These are phyloP conservation scores for Dicrostonyx torquatus DNA, from an alignment of 2,797 vertebrate genomes.

Conservation along the genomic window DNA sequence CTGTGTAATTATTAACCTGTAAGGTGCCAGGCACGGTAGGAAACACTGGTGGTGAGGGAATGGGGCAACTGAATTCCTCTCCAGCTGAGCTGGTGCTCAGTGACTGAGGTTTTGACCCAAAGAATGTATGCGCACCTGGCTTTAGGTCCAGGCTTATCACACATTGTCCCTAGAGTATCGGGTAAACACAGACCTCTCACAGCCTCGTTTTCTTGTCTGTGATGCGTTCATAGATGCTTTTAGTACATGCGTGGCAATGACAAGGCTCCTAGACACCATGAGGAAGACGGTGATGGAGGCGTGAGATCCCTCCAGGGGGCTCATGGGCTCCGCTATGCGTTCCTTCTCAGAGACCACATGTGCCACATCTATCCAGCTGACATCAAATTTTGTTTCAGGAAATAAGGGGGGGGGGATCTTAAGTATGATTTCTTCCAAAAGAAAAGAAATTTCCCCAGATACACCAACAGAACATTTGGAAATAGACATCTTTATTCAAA, in stretches of 20 bases:
- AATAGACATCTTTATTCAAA: slow-evolving; percentile 40
- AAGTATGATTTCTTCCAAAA: not conserved
- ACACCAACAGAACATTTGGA: not conserved
- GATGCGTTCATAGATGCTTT: no score
- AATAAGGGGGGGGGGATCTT: not conserved
- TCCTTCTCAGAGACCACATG: not conserved
- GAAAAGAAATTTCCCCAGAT: not conserved
- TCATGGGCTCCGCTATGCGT: not conserved
- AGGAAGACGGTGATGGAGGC: accelerated
- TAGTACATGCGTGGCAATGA: accelerated
- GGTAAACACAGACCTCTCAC: not conserved
- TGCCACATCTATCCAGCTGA: not conserved
- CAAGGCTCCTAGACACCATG: not conserved
- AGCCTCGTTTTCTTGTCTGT: not conserved
- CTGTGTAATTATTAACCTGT: not conserved
- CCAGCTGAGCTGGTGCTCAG: accelerated
- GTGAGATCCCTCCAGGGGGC: not conserved
- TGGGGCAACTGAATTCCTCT: not conserved
- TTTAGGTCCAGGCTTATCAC: not conserved
- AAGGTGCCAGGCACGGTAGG: not conserved
- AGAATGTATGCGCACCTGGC: accelerated
- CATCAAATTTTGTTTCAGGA: not conserved
- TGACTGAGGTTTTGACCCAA: not conserved
- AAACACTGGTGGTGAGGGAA: not conserved
- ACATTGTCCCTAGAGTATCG: accelerated